Base-by-base conservation (phyloP, 1,140 invertebrate species). In the Bombus terrestris region DNA sequence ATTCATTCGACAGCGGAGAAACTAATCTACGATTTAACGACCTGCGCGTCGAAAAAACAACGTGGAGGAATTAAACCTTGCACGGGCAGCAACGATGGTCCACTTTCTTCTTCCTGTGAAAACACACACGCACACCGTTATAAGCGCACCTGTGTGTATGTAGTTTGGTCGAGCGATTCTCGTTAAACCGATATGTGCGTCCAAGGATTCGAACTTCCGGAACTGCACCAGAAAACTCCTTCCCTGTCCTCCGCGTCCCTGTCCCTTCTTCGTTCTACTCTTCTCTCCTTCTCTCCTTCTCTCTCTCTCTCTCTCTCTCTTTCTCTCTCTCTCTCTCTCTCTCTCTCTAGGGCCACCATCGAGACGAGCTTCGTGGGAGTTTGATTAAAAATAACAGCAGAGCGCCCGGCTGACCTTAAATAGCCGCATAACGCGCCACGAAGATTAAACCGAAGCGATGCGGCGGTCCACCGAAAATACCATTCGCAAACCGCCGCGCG, bases 331-430 rank as follows among this genome's bases (percentile, higher is more conserved):
- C 25, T 1, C 25, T 28, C 28, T 12, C 57, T 12, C 10, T 59
- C 15, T 0, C 15, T 22, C 71, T 73, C 5, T 47, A 3, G 28
- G 6, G 28, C 13, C 25, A 18, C 9, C 62, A 5, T 28, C 28
- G 35, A 66, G 59, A 77, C 15, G 62, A 62, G 28, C 62, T n/a
- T 62, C 25, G 81, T 66, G 32, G 66, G 81, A 78, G 74, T 83
- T 68, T 78, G 73, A 78, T 83, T 83, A 83, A 83, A 83, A 83
- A 83, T 83, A 83, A 83, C 73, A 57, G 28, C 28, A 66, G 74
- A 68, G 15, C 25, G 25, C 28, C 25, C 12, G 62, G 6, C 35
- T 53, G 35, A 78, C 43, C 74, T 78, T 83, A 83, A 83, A 83
- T 78, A 83, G 81, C 43, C 43, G 28, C 62, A 77, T 83, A 83